Conservation (phyloP, 2,888 invertebrate genomes). For the Listrodromus nycthemerus region DNA sequence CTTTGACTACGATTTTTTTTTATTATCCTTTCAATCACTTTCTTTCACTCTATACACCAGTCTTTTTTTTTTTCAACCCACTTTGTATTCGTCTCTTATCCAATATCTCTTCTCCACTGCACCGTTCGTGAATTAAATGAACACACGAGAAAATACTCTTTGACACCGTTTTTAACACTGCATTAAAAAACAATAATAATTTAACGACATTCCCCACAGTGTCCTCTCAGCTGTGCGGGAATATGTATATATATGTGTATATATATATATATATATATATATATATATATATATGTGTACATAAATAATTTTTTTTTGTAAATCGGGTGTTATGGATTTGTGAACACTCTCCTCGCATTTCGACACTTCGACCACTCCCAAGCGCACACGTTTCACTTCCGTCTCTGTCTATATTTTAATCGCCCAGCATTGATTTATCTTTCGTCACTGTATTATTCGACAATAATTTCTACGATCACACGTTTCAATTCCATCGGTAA, state of each 20-base stretch:
- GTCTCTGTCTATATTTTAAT: conserved; percentile 5
- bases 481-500: neutral
- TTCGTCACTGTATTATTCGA: neutral
- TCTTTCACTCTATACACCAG: conserved; percentile 26
- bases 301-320: conserved; percentile 32
- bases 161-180: neutral
- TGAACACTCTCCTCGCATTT: conserved; percentile 77
- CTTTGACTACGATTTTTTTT: conserved; percentile 21
- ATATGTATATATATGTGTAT: conserved; percentile 5
- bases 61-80: conserved; percentile 31
- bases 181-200: neutral
- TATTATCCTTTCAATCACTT: conserved; percentile 9
- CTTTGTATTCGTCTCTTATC: conserved; percentile 19
- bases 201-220: neutral
- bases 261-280: neutral
- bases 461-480: neutral
- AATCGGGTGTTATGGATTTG: conserved; percentile 84
- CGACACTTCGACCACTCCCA: conserved; percentile 60
- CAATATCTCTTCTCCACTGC: conserved; percentile 41
- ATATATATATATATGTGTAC: neutral
- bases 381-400: conserved; percentile 41
- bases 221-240: neutral
- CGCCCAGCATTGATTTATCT: conserved; percentile 14
- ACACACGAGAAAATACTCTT: neutral
- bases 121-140: conserved; percentile 43